Evolutionary conservation across 2,113 vertebrate species (phyloP).

Genomic region (Phoxinus phoxinus): DNA sequence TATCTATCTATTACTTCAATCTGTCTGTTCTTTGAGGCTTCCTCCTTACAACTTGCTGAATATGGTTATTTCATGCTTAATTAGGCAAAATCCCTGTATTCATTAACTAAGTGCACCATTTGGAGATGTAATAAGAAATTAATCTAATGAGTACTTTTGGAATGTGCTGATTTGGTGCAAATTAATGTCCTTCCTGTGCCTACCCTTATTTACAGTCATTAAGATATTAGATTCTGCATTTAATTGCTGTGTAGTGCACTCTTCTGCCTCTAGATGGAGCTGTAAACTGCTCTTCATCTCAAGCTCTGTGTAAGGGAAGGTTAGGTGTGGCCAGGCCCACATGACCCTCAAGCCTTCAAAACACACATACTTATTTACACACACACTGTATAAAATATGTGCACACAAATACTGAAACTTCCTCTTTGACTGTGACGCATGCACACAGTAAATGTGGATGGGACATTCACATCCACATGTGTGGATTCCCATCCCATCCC

Average conservation of each 20-base stretch:
- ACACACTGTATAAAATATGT: not conserved
- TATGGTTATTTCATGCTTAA: conserved; percentile 6
- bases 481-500: too few species aligned
- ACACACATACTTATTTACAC: not conserved
- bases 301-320: not conserved
- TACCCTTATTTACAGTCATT: conserved; percentile 62
- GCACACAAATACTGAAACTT: not conserved
- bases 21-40: conserved; percentile 2
- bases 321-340: not conserved
- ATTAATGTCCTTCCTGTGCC: conserved; percentile 60
- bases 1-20: not conserved
- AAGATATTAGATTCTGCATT: conserved; percentile 63
- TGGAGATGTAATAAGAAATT: conserved; percentile 62
- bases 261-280: conserved; percentile 67
- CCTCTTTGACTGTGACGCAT: not conserved
- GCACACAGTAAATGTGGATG: too few species aligned
- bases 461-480: too few species aligned
- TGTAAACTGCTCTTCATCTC: not conserved
- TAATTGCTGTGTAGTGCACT: conserved; percentile 21
- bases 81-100: conserved; percentile 37
- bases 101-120: conserved; percentile 37
- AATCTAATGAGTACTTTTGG: conserved; percentile 53
- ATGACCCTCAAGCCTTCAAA: not conserved
- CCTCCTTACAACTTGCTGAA: conserved; percentile 1
- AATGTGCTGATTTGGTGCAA: conserved; percentile 52